Evolutionary conservation across 1,140 invertebrate genomes (phyloP), one percentile per base, ranked within the genome.

Genomic region (Sitophilus oryzae): DNA sequence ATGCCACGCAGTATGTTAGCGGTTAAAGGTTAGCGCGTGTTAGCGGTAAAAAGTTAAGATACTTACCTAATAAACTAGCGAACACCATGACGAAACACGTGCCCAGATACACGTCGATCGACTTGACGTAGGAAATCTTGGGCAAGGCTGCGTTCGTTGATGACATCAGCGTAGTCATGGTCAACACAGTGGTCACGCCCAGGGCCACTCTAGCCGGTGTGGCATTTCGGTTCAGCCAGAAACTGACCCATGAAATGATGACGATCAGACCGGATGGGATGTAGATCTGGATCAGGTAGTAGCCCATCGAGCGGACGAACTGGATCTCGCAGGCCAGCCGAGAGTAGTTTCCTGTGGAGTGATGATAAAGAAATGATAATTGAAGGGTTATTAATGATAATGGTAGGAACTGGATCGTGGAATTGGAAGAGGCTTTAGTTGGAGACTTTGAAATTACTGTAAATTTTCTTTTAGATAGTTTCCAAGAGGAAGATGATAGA

Each of bases 201-300:
- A 98, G 81, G 63, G 94, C 88, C 60, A 98, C 93, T 74, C 95
- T 82, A 66, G 95, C 95, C 60, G 95, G 95, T 56, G 93, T 96
- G 62, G 94, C 94, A 76, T 95, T 93, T 70, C 93, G 83, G 77
- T 96, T 88, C 68, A 91, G 77, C 81, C 82, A 85, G 59, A 73
- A 73, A 70, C 89, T 92, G 69, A 98, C 94, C 94, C 95, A 98
- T 64, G 92, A 96, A 77, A 98, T 96, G 76, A 96, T 95, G 74
- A 98, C 95, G 77, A 98, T 98, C 71, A 98, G 85, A 72, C 92
- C 90, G 71, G 93, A 96, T 64, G 95, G 95, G 77, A 98, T 96
- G 81, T 98, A 98, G 74, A 98, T 98, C 79, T 98, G 96, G 78
- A 98, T 98, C 67, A 98, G 80, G 80, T 98, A 98, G 82, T 98